Conservation (phyloP, 2,888 invertebrate species). For the Cephonodes hylas region DNA sequence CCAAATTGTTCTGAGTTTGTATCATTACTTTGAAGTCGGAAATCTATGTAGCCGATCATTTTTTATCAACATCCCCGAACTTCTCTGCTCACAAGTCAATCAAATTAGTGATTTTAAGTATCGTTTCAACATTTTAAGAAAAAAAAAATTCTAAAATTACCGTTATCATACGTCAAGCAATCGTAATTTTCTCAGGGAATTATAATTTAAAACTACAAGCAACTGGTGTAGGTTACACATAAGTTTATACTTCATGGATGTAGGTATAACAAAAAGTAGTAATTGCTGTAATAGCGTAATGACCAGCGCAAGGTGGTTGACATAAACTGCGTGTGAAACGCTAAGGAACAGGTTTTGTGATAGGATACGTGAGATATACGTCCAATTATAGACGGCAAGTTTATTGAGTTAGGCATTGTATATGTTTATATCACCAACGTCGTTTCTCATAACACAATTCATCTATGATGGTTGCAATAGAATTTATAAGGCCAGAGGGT, state of each 20-base stretch:
- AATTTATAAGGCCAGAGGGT: no score
- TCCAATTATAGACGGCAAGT: background rate
- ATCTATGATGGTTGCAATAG: no score
- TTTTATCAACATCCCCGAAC: no score
- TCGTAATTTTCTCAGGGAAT: background rate
- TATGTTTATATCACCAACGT: background rate
- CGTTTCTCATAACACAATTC: no score
- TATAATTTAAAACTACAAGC: background rate
- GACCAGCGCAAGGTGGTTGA: conserved; percentile 6
- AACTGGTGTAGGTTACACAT: background rate
- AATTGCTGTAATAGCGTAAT: background rate
- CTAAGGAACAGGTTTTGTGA: background rate
- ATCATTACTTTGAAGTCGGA: no score
- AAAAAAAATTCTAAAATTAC: no score
- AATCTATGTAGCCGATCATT: no score
- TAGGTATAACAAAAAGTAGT: background rate
- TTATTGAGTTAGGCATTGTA: background rate
- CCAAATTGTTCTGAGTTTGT: no score
- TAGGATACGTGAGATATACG: background rate
- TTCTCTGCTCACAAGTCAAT: no score
- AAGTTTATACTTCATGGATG: background rate
- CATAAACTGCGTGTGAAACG: conserved; percentile 4
- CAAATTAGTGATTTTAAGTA: no score
- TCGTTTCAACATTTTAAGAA: no score
- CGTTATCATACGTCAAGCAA: no score